These are phyloP conservation scores for Cochlearius cochlearius DNA, from an alignment of 2,113 vertebrate species.

Conservation along the genomic window DNA sequence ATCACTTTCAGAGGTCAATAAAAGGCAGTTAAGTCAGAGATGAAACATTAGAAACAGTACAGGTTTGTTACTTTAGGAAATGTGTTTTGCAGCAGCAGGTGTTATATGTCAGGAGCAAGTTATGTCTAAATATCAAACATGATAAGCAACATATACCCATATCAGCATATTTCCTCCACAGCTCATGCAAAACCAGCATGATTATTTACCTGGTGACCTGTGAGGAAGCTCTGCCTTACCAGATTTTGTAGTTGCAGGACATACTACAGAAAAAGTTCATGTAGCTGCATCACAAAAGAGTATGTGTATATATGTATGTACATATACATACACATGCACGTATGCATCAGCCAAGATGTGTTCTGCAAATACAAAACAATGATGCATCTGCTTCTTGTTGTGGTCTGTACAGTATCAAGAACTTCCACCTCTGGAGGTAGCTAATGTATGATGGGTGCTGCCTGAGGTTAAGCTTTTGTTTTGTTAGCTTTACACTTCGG, in stretches of 20 bases:
- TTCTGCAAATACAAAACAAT: neutral
- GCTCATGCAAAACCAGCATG: neutral
- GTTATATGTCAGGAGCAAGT: neutral
- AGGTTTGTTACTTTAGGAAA: neutral
- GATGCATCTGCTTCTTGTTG: neutral
- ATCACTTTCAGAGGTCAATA: neutral
- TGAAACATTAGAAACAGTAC: neutral
- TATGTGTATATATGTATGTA: no score
- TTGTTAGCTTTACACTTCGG: neutral
- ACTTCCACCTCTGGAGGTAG: neutral
- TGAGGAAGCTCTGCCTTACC: neutral
- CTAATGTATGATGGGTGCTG: neutral
- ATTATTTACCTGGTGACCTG: neutral
- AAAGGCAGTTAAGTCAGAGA: neutral
- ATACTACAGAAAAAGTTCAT: neutral
- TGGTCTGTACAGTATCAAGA: neutral
- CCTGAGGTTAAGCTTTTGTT: neutral
- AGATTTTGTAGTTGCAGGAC: neutral
- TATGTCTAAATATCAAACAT: neutral
- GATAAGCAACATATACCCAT: neutral
- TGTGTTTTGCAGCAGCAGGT: neutral
- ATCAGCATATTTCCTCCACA: neutral
- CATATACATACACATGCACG: rapidly evolving
- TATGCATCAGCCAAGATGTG: neutral
- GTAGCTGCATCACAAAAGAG: neutral